Evolutionary conservation across 2,888 invertebrate species (phyloP), one percentile per base, ranked within the genome.

Genomic region (Chloroclystis v-ata): DNA sequence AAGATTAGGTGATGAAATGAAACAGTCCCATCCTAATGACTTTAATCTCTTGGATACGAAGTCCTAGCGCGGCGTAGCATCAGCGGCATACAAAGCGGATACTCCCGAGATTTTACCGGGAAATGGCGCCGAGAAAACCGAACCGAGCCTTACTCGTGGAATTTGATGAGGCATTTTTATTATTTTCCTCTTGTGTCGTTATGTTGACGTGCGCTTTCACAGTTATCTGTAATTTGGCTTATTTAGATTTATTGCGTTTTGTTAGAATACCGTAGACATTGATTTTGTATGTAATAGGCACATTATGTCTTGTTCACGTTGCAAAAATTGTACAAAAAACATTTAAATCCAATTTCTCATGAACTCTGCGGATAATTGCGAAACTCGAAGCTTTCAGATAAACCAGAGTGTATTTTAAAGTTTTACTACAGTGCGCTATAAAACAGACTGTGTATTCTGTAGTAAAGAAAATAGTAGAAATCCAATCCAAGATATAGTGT

Each of bases 121-220:
- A 41, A 49, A 49, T 49, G 20, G 40, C 44, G 30, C n/a, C 16
- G 26, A 47, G 42, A 33, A 20, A 47, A 35, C 37, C 37, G 5
- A 37, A 30, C 32, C 35, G n/a, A 1, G 11, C 28, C 43, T 43
- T 47, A 40, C 43, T 37, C 28, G 43, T 33, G 35, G 20, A 28
- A 43, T 47, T 38, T 32, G 47, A 47, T 37, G 30, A 25, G 32
- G 12, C 30, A 37, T 37, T 37, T 47, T 42, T 37, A 47, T 47
- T 47, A 37, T 37, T 37, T 33, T 37, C 32, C 42, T 20, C 47
- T 11, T n/a, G 24, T 20, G 30, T n/a, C 10, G 28, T 29, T 35
- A 7, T 35, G 28, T 28, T 24, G 29, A 37, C 43, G 30, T 38
- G 25, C 29, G 37, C 37, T 44, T 44, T 44, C 37, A 32, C 38